phyloP scores from a whole-genome alignment of 2,113 vertebrate genomes.

The Cepphus grylle region DNA sequence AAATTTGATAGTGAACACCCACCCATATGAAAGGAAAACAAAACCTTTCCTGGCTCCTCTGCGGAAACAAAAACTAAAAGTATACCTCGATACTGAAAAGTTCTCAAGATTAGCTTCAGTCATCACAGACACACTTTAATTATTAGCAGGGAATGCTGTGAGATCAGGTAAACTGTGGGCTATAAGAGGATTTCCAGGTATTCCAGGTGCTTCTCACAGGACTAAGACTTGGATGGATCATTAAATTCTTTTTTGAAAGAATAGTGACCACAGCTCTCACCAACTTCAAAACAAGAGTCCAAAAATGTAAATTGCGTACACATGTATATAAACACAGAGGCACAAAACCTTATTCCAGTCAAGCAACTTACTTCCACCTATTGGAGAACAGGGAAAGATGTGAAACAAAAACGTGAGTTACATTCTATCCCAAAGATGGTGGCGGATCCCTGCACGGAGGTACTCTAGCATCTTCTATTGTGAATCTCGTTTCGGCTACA shows the following conservation, averaged over 20 bases:
- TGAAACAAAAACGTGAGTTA: background rate
- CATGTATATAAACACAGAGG: background rate
- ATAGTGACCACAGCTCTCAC: background rate
- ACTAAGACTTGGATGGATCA: background rate
- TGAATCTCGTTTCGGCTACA: background rate
- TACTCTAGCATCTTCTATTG: background rate
- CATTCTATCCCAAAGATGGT: background rate
- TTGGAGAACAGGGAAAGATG: background rate
- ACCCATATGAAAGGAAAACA: background rate
- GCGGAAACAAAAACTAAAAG: background rate
- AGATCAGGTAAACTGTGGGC: background rate
- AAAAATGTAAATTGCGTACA: accelerated
- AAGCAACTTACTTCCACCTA: background rate
- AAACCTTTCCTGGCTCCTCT: background rate
- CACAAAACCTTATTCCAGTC: background rate
- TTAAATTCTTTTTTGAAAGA: background rate
- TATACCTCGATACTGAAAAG: background rate
- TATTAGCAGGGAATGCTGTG: background rate
- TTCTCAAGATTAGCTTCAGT: background rate
- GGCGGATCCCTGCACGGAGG: background rate
- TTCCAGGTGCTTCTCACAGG: background rate
- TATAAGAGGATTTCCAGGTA: background rate
- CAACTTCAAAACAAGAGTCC: background rate
- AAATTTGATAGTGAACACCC: background rate
- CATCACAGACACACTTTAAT: background rate